phyloP scores from a whole-genome alignment of 2,888 invertebrate genomes.

The Lepas anatifera region DNA sequence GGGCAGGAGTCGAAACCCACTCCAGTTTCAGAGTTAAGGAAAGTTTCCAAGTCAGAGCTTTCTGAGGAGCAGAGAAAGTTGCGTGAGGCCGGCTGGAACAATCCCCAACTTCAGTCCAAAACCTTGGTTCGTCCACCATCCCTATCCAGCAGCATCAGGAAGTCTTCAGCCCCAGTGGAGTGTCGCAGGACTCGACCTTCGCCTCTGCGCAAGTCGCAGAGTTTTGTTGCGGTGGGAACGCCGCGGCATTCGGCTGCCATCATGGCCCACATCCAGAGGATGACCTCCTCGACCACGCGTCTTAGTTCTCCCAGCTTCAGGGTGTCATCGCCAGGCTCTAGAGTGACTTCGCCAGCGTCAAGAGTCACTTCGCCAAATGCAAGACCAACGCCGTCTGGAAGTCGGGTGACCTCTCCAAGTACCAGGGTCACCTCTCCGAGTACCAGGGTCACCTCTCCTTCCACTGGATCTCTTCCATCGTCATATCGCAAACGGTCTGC shows the following conservation, averaged over 20 bases:
- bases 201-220: background rate
- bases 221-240: background rate
- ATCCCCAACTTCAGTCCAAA: background rate
- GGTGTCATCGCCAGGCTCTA: background rate
- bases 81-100: background rate
- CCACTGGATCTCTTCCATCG: background rate
- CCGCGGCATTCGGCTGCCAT: no score
- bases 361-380: background rate
- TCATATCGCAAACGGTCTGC: background rate
- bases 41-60: no score
- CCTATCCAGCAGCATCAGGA: background rate
- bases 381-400: background rate
- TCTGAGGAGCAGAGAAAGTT: background rate
- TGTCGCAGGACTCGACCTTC: background rate
- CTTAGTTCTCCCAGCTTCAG: background rate
- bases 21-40: no score
- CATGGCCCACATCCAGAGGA: no score
- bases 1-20: no score
- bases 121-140: background rate
- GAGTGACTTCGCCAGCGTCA: background rate
- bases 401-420: background rate
- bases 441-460: background rate
- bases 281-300: background rate
- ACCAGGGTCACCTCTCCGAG: background rate
- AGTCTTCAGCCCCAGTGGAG: background rate